These are phyloP conservation scores for Vireo griseus DNA, from an alignment of 2,797 vertebrate genomes.

Conservation along the genomic window DNA sequence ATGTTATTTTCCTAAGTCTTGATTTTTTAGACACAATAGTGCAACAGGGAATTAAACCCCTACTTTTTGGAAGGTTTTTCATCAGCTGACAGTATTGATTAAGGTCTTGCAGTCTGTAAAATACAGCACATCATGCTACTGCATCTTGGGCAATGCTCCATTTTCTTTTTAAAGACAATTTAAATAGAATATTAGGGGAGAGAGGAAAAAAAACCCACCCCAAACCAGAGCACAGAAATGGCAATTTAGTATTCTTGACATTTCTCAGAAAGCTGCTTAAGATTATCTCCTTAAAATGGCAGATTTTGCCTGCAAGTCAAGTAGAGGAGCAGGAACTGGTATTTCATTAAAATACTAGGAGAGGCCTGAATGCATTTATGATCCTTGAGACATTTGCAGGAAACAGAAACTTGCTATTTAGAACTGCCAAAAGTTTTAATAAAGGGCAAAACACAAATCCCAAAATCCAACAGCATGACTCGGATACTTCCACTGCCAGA, in stretches of 20 bases:
- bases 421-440: not conserved
- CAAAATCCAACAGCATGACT: not conserved
- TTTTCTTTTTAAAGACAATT: not conserved
- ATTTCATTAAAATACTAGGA: conserved; percentile 20
- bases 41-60: not conserved
- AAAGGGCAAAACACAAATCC: not conserved
- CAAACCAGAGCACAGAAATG: not conserved
- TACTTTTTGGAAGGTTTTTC: not conserved
- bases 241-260: conserved; percentile 6
- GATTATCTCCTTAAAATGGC: conserved; percentile 46
- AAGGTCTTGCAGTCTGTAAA: not conserved
- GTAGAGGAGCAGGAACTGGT: not conserved
- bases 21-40: not conserved
- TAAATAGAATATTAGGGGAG: not conserved
- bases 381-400: not conserved
- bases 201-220: accelerated
- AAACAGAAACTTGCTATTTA: not conserved
- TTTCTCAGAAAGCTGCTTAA: conserved; percentile 46
- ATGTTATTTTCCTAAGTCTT: not conserved
- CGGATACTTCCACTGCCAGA: not conserved
- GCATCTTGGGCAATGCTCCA: not conserved
- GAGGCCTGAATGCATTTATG: not conserved
- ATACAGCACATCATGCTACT: not conserved
- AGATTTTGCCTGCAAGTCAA: conserved; percentile 23
- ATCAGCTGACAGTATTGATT: not conserved